Conservation (phyloP, 2,113 vertebrate genomes). For the Cebidichthys violaceus region DNA sequence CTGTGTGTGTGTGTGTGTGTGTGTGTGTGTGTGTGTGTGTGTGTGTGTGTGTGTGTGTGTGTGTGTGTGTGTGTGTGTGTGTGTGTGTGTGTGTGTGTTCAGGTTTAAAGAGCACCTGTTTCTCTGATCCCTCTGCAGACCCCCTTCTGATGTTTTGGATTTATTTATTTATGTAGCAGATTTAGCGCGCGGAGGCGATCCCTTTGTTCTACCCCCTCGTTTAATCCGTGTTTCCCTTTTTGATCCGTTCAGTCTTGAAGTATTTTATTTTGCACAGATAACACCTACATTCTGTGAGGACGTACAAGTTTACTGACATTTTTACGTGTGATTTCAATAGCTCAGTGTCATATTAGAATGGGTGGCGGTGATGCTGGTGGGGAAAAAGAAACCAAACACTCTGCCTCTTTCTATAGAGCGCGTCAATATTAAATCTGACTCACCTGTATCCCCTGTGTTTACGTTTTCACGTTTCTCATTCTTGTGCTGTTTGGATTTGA, state of each 20-base stretch:
- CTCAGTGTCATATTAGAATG: slow-evolving; percentile 68
- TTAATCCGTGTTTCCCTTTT: slow-evolving; percentile 72
- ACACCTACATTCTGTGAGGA: slow-evolving; percentile 81
- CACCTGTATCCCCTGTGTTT: slow-evolving; percentile 63
- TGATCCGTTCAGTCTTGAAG: slow-evolving; percentile 72
- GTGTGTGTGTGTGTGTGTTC: slow-evolving; percentile 50
- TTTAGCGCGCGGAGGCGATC: slow-evolving; percentile 34
- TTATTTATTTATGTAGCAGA: slow-evolving; percentile 81
- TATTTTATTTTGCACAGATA: slow-evolving; percentile 79
- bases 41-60: too few species aligned
- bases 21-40: too few species aligned
- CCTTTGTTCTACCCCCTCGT: slow-evolving; percentile 53
- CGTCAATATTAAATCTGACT: slow-evolving; percentile 82
- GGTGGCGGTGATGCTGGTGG: slow-evolving; percentile 57
- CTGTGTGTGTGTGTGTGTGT: slow-evolving; percentile 52
- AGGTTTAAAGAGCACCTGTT: slow-evolving; percentile 60
- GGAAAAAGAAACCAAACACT: slow-evolving; percentile 63
- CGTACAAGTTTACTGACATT: slow-evolving; percentile 79
- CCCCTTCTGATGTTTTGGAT: slow-evolving; percentile 52
- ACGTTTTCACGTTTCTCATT: background rate
- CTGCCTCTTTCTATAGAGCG: slow-evolving; percentile 71
- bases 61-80: too few species aligned
- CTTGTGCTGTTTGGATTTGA: background rate
- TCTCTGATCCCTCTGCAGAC: slow-evolving; percentile 40
- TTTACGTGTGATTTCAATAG: slow-evolving; percentile 71